A percentile compares a stretch with the other conserved stretches of the same genome.
These are phyloP conservation scores for Anomalospiza imberbis DNA, from an alignment of 2,797 vertebrate genomes.

Conservation along the genomic window DNA sequence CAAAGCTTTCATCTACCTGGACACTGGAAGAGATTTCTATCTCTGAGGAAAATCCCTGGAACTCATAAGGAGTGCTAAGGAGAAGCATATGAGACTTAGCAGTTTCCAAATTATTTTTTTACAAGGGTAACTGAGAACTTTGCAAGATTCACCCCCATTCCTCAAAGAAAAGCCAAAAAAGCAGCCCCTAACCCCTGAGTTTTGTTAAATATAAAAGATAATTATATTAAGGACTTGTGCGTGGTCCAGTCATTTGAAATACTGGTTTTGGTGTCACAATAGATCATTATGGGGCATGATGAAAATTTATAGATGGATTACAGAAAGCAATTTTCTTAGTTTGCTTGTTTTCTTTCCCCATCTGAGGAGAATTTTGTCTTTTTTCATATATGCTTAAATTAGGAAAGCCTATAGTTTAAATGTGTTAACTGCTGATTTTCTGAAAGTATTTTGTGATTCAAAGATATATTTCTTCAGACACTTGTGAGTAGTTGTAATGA, in stretches of 20 bases:
- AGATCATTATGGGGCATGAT: not conserved
- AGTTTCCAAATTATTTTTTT: not conserved
- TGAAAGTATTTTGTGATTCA: not conserved
- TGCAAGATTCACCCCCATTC: not conserved
- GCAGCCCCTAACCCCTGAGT: not conserved
- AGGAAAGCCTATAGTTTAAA: not conserved
- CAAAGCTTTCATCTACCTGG: not conserved
- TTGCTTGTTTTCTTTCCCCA: not conserved
- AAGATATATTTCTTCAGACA: not conserved
- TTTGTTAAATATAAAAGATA: not conserved
- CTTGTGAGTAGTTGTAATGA: not conserved
- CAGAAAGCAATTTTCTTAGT: not conserved
- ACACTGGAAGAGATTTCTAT: not conserved
- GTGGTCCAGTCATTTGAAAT: not conserved
- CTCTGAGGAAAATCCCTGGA: not conserved
- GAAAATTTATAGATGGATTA: not conserved
- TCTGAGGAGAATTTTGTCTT: not conserved
- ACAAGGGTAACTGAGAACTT: not conserved
- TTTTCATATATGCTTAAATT: not conserved
- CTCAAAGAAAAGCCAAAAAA: not conserved
- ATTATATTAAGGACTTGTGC: not conserved
- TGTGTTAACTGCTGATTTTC: not conserved
- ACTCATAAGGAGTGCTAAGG: not conserved
- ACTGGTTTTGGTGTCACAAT: not conserved
- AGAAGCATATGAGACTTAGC: not conserved